Evolutionary conservation across 2,888 invertebrate genomes (phyloP), one percentile per base, ranked within the genome.

Genomic region (Chesias legatella): DNA sequence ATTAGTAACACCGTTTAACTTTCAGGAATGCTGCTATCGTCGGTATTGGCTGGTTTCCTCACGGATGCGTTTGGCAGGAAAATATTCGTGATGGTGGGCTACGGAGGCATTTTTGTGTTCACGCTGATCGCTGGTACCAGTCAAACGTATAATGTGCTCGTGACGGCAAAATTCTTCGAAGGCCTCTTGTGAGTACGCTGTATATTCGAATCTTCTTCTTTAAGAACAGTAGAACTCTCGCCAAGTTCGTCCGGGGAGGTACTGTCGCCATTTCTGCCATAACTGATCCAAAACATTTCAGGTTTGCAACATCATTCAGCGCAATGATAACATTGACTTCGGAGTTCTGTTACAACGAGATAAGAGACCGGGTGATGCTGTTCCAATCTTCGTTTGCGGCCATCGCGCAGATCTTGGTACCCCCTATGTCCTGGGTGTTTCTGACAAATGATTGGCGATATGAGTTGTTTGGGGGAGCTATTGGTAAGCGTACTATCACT

Each of bases 11-110:
- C 33, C 13, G 31, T 24, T 17, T 45, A 8, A 30, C 22, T 74
- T 73, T 11, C 67, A 83, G 82, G 83, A 1, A 83, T 81, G 83
- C 41, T 81, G 6, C 31, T 73, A 0, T 78, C 79, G 0, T 73
- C 78, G 0, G 58, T 73, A 0, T 42, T 78, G 0, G 81, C 79
- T 6, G 82, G 83, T 3, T 81, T 83, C 44, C 51, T 83, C 9
- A 78, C 79, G 0, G 83, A 83, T 10, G 73, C 77, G 0, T 82
- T 80, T 49, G 83, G 83, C 0, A 60, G 83, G n/a, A 80, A 74
- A 43, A 63, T 70, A 32, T 82, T 82, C 44, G 51, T 82, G 0
- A 53, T 69, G 0, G 43, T 51, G 0, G 82, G 82, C 0, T 71
- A 63, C 8, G 63, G 60, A 3, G 76, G 78, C 0, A 63, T 74